Base-by-base conservation (phyloP, 2,797 vertebrate species). In the Manis crassicaudata region DNA sequence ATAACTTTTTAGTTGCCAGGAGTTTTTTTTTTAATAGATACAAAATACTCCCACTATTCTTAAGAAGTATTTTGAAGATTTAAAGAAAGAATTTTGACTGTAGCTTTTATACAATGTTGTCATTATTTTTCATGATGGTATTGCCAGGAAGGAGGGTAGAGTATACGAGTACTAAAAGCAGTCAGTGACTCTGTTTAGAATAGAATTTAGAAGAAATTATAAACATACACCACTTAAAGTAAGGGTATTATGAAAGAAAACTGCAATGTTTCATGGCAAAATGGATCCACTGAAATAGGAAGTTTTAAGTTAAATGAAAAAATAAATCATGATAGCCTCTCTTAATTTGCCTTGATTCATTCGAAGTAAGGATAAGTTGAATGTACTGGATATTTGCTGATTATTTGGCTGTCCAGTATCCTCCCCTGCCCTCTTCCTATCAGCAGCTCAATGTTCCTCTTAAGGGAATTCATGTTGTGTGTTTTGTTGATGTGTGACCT, bases 51-150 rank as follows among this genome's bases (percentile, higher is more conserved):
- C 65, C 54, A 62, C 93, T 94, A 76, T 88, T 95, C 88, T 82
- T 88, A 83, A 96, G 90, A 89, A 52, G 32, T 73, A 63, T 84
- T 97, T 96, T 87, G 72, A 96, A 92, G 65, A 82, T 40, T 63
- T 82, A 82, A 92, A 97, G 88, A 82, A 92, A 97, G 88, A 94
- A 93, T 65, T 87, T 80, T 93, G 93, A 80, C 76, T 90, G 90
- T 72, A 84, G 76, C 63, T 92, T 92, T 94, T 96, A 75, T 37
- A 93, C 76, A 96, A 52, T 27, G n/a, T 82, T 80, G 70, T 80
- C 46, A 54, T 89, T 75, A 54, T 82, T 92, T 35, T 89, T 89
- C 72, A 29, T 46, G 80, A 80, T 50, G 60, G 65, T 67, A 21
- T 76, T 92, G 92, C 90, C 92, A 93, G 65, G 90, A 62, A 93